Evolutionary conservation across 1,140 invertebrate species (phyloP), one percentile per base, ranked within the genome.

Genomic region (Eueides isabella): DNA sequence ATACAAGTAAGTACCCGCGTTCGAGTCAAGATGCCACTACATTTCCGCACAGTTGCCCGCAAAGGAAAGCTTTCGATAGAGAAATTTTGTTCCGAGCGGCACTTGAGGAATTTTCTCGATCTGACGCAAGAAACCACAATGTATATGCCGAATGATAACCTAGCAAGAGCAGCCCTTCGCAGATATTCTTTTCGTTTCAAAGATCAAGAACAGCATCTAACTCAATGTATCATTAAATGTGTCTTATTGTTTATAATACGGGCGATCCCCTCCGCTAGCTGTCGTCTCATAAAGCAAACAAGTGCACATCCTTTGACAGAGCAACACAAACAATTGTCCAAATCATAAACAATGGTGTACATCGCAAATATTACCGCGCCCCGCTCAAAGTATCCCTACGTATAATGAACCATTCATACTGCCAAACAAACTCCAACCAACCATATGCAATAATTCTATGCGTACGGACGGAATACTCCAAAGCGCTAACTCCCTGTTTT

Each of bases 381-480:
- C 86, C 79, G 83, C 73, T 87, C 88, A 84, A 86, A 87, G 85
- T 90, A 88, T 89, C 88, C 90, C 89, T 82, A 83, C 85, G 82
- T 83, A 93, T 93, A 92, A 93, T 89, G 90, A 93, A 90, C 90
- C 91, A 93, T 93, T 92, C 90, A 93, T 91, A 82, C 88, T 90
- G 80, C 82, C 90, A 93, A 93, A 92, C 91, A 93, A 88, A 90
- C 86, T 91, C 85, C 91, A 85, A 87, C 90, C 91, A 91, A 91
- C 89, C 91, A 91, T 93, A 93, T 89, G 90, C 90, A 93, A 93
- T 93, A 93, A 93, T 93, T 91, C 88, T 78, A 86, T 84, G 83
- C 85, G 75, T 68, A 63, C 61, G 68, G 48, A 63, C 67, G 66
- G 78, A 80, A 79, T 78, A 74, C 77, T 71, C 67, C 76, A 86